A percentile compares a stretch with the other conserved stretches of the same genome.
Conservation (phyloP, 1,140 invertebrate genomes). For the Sitophilus oryzae region DNA sequence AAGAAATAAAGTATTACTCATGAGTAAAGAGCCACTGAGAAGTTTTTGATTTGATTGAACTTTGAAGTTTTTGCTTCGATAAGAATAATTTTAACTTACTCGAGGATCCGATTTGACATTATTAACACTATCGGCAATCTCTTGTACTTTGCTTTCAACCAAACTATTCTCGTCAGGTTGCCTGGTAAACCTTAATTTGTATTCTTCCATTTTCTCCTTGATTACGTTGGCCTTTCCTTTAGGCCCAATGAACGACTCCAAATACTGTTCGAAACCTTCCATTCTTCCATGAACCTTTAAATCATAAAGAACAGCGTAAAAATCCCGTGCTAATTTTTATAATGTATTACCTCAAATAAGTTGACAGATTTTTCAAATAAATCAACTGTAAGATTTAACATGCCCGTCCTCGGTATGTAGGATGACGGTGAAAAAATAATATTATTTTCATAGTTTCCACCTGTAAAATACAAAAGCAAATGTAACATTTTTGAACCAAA, state of each 20-base stretch:
- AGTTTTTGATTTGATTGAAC: not conserved
- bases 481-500: too few species aligned
- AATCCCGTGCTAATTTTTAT: constrained; percentile 26
- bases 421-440: constrained; percentile 85
- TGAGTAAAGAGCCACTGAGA: not conserved
- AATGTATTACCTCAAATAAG: constrained; percentile 60
- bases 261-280: constrained; percentile 79
- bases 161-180: constrained; percentile 36
- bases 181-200: constrained; percentile 36
- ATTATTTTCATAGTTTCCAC: constrained; percentile 70
- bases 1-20: too few species aligned
- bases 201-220: constrained; percentile 46
- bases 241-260: constrained; percentile 74
- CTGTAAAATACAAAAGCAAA: constrained; percentile 41
- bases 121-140: constrained; percentile 56
- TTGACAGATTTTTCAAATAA: constrained; percentile 88
- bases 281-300: constrained; percentile 59
- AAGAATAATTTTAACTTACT: constrained; percentile 33
- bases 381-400: constrained; percentile 79
- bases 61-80: not conserved
- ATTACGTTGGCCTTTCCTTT: constrained; percentile 59
- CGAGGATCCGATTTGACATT: constrained; percentile 55
- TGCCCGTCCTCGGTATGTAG: constrained; percentile 76
- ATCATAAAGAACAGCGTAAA: constrained; percentile 22
- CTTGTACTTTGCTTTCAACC: constrained; percentile 52